These are phyloP conservation scores for Andrena flavipes DNA, from an alignment of 2,888 invertebrate genomes.

Conservation along the genomic window DNA sequence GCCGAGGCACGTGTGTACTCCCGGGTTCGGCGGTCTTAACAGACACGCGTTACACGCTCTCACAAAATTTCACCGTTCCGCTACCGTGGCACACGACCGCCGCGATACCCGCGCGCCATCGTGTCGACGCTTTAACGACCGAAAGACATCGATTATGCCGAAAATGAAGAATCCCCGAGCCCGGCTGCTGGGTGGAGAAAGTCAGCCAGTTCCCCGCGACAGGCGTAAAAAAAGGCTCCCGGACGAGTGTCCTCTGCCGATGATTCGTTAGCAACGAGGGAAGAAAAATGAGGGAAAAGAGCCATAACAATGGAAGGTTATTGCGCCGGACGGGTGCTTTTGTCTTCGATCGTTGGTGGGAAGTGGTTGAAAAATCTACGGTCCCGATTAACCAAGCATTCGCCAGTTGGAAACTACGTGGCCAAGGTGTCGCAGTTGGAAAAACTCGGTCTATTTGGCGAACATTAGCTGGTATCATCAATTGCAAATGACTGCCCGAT, in stretches of 20 bases:
- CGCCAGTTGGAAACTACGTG: too few species aligned
- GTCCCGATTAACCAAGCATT: too few species aligned
- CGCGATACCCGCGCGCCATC: neutral
- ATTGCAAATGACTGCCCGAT: too few species aligned
- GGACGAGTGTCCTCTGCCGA: slow-evolving; percentile 35
- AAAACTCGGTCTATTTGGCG: too few species aligned
- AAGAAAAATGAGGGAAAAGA: slow-evolving; percentile 10
- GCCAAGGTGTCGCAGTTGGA: too few species aligned
- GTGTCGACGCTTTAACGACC: slow-evolving; percentile 39
- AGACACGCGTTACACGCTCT: slow-evolving; percentile 66
- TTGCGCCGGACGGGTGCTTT: slow-evolving; percentile 6
- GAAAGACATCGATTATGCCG: slow-evolving; percentile 62
- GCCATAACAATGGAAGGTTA: slow-evolving; percentile 15
- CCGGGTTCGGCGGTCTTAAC: slow-evolving; percentile 68
- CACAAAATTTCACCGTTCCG: slow-evolving; percentile 69
- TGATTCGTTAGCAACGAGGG: slow-evolving; percentile 14
- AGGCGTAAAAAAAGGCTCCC: neutral
- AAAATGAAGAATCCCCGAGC: slow-evolving; percentile 52
- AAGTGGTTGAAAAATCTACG: slow-evolving; percentile 6
- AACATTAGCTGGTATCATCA: too few species aligned
- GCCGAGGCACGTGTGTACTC: slow-evolving; percentile 63
- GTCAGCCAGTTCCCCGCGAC: slow-evolving; percentile 23
- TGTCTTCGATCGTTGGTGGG: neutral
- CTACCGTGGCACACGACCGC: slow-evolving; percentile 40
- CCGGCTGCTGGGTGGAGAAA: slow-evolving; percentile 57